phyloP scores from a whole-genome alignment of 2,888 invertebrate species.

The Nemurella pictetii region DNA sequence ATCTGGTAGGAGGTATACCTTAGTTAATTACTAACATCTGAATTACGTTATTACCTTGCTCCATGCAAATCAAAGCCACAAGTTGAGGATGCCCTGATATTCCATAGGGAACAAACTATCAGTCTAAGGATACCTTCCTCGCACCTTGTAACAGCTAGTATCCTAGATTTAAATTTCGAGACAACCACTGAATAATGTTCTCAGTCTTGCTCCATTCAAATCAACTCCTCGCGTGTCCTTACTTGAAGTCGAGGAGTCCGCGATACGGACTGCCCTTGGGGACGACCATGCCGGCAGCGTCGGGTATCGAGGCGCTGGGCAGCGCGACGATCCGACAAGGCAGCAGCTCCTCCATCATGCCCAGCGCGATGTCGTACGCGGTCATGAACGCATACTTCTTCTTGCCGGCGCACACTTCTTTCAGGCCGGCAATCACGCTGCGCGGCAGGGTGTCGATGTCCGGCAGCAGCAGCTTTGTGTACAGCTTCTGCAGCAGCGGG shows the following conservation, averaged over 20 bases:
- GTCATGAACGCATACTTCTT: constrained; percentile 25
- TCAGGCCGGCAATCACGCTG: neutral
- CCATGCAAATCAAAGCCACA: too few relatives aligned
- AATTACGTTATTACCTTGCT: too few relatives aligned
- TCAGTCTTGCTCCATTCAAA: too few relatives aligned
- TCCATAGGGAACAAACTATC: too few relatives aligned
- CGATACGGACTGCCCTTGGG: constrained; percentile 16
- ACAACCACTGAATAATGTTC: too few relatives aligned
- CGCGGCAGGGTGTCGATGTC: neutral
- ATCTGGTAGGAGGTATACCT: too few relatives aligned
- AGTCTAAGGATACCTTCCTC: too few relatives aligned
- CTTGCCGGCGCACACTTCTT: neutral
- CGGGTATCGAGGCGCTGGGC: neutral
- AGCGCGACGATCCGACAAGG: constrained; percentile 16
- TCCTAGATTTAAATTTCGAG: too few relatives aligned
- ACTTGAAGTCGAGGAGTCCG: constrained; percentile 16
- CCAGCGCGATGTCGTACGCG: constrained; percentile 26
- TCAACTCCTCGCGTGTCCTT: too few relatives aligned
- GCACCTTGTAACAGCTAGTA: too few relatives aligned
- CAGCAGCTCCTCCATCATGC: constrained; percentile 16
- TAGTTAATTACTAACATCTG: too few relatives aligned
- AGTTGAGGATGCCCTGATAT: too few relatives aligned
- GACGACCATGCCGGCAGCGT: constrained; percentile 11
- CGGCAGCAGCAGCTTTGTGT: constrained; percentile 17
- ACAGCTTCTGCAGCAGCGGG: neutral